Conservation (phyloP, 2,888 invertebrate genomes). For the Desoria tigrina region DNA sequence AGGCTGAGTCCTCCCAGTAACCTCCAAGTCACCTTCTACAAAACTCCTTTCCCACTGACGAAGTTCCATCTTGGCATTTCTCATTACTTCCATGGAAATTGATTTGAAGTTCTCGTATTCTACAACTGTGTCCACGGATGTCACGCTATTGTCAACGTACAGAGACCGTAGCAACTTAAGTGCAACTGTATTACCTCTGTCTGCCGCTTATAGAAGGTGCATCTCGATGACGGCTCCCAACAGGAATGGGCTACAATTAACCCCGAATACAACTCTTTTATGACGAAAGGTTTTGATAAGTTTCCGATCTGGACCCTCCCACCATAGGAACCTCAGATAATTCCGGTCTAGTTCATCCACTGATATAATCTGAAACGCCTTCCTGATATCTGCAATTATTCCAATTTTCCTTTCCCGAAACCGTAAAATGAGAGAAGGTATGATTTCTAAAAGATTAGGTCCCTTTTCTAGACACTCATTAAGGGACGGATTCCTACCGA, state of each 20-base stretch:
- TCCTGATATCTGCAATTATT: conserved; percentile 52
- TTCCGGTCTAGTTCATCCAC: conserved; percentile 51
- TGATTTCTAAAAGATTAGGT: conserved; percentile 38
- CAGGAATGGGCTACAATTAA: conserved; percentile 23
- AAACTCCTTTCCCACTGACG: not conserved
- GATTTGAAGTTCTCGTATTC: conserved; percentile 16
- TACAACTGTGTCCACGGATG: conserved; percentile 8
- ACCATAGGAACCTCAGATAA: conserved; percentile 54
- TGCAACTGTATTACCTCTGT: not conserved
- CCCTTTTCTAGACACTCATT: conserved; percentile 49
- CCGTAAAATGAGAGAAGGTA: conserved; percentile 29
- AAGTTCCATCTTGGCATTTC: too few relatives aligned
- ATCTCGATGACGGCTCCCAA: conserved; percentile 27
- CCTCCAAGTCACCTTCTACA: too few relatives aligned
- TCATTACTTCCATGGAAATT: conserved; percentile 1
- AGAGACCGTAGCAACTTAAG: conserved; percentile 3
- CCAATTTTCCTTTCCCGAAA: conserved; percentile 32
- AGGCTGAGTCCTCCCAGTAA: too few relatives aligned
- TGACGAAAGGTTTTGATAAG: conserved; percentile 17
- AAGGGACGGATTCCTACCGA: too few relatives aligned
- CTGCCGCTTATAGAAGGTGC: conserved; percentile 12
- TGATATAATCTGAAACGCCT: conserved; percentile 55
- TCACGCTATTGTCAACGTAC: conserved; percentile 15
- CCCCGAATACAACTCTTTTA: conserved; percentile 27
- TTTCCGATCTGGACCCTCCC: not conserved